Percentiles rank a stretch among this genome's conserved stretches.
Evolutionary conservation across 2,888 invertebrate genomes (phyloP).

Genomic region (Morpho achilles): DNA sequence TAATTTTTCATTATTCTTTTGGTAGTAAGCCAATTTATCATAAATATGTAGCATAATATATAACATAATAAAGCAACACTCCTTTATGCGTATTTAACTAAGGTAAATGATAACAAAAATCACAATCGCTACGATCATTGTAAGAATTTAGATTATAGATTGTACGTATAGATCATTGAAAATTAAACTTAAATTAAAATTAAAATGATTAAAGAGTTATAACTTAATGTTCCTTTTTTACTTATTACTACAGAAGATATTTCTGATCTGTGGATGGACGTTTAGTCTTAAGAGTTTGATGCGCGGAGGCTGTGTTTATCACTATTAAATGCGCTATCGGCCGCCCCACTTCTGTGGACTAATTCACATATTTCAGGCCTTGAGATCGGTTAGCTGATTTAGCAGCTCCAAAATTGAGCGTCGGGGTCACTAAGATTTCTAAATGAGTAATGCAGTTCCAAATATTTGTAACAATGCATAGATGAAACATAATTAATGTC

Average conservation of each 20-base stretch:
- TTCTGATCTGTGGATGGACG: background rate
- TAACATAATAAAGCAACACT: too few species aligned
- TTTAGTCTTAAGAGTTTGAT: slow-evolving; percentile 35
- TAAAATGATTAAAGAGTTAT: too few species aligned
- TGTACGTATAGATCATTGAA: too few species aligned
- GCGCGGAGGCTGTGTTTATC: slow-evolving; percentile 58
- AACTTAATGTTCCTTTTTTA: background rate
- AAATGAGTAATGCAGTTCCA: slow-evolving; percentile 20
- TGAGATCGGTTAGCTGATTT: slow-evolving; percentile 43
- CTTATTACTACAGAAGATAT: background rate
- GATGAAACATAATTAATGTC: too few species aligned
- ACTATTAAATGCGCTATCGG: slow-evolving; percentile 58
- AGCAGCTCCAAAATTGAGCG: slow-evolving; percentile 47
- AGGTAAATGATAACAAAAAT: too few species aligned
- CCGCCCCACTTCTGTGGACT: slow-evolving; percentile 41
- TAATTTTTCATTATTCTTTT: too few species aligned
- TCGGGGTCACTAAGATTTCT: slow-evolving; percentile 38
- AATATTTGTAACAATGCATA: slow-evolving; percentile 2
- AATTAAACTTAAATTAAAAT: too few species aligned
- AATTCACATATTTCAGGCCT: slow-evolving; percentile 56
- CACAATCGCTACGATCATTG: too few species aligned
- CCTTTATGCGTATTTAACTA: too few species aligned
- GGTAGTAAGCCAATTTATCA: too few species aligned
- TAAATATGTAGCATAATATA: too few species aligned
- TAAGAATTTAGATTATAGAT: too few species aligned